Conservation (phyloP, 2,888 invertebrate genomes). For the Petrolisthes cinctipes region DNA sequence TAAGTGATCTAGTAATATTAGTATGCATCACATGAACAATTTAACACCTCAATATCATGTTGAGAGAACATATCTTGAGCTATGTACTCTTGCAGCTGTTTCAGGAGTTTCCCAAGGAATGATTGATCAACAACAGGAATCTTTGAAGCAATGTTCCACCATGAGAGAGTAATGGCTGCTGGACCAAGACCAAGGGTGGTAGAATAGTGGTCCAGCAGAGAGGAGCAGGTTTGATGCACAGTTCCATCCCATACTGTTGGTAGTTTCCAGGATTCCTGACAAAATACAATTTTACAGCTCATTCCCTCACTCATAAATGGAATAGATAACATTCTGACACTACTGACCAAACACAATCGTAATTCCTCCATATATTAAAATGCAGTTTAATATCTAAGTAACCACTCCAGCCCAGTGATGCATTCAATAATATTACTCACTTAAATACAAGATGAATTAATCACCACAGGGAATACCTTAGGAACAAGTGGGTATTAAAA, state of each 20-base stretch:
- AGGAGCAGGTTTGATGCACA: conserved; percentile 3
- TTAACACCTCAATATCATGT: conserved; percentile 36
- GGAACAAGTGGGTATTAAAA: no score
- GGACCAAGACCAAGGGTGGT: conserved; percentile 36
- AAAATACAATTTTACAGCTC: not conserved
- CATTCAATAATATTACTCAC: not conserved
- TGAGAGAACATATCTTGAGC: conserved; percentile 23
- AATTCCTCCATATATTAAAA: not conserved
- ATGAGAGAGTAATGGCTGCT: conserved; percentile 22
- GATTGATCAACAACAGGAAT: conserved; percentile 31
- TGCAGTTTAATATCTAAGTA: not conserved
- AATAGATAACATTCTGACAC: not conserved
- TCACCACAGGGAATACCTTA: no score
- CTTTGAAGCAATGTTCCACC: conserved; percentile 49
- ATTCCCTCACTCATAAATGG: not conserved
- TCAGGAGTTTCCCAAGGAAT: conserved; percentile 31
- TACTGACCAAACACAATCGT: not conserved
- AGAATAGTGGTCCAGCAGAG: conserved; percentile 34
- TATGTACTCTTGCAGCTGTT: conserved; percentile 12
- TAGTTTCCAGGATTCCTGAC: not conserved
- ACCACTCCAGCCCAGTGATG: not conserved
- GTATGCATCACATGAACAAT: no score
- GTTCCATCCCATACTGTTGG: conserved; percentile 25
- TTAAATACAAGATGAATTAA: not conserved
- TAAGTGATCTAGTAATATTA: no score